phyloP scores from a whole-genome alignment of 2,797 vertebrate species.

The Sphenopsis melanotis region DNA sequence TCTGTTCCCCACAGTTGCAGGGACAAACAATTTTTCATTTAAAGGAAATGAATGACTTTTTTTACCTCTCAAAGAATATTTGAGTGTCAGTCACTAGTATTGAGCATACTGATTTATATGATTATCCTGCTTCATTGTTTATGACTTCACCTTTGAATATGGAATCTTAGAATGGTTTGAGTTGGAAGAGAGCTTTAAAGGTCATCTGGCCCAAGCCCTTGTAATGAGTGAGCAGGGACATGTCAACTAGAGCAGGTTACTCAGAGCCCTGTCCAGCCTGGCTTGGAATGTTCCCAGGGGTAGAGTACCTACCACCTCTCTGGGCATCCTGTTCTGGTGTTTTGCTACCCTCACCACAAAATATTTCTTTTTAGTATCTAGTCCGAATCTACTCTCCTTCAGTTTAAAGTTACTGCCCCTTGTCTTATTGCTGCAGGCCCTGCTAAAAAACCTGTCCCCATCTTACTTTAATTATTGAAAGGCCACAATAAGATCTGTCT shows the following conservation, averaged over 20 bases:
- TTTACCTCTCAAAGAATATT: neutral
- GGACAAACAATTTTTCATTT: neutral
- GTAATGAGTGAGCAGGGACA: neutral
- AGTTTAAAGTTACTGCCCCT: neutral
- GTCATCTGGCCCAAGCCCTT: neutral
- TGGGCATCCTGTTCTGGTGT: fast-evolving
- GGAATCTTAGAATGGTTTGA: neutral
- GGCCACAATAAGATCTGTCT: neutral
- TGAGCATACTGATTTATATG: neutral
- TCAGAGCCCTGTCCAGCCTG: neutral
- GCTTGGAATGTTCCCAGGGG: neutral
- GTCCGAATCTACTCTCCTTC: neutral
- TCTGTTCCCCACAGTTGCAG: neutral
- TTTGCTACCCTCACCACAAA: neutral
- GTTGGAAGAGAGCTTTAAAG: neutral
- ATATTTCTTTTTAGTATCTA: neutral
- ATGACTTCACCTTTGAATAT: neutral
- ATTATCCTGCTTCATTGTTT: neutral
- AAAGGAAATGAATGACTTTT: neutral
- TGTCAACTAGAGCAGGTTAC: neutral
- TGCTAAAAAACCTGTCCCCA: neutral
- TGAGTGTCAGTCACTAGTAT: neutral
- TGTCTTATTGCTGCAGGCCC: neutral
- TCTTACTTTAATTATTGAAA: neutral
- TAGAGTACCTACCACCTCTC: neutral